phyloP scores from a whole-genome alignment of 2,888 invertebrate genomes.

The Macroteleia sp. region DNA sequence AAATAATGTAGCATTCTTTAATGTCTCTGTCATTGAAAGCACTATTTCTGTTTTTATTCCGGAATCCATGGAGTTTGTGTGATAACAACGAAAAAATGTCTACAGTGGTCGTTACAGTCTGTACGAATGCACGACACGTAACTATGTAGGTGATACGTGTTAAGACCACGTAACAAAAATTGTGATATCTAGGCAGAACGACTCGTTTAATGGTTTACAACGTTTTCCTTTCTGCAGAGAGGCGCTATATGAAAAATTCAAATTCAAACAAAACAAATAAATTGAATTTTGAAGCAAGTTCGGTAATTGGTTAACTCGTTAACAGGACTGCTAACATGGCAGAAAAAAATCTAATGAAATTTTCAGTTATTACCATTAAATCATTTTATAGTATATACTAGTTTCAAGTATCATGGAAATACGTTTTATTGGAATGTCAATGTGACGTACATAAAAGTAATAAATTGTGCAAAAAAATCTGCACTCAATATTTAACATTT shows the following conservation, averaged over 20 bases:
- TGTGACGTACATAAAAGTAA: not conserved
- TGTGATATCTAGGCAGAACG: slow-evolving; percentile 37
- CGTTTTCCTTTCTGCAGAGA: slow-evolving; percentile 5
- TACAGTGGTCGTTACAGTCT: slow-evolving; percentile 23
- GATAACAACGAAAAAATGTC: slow-evolving; percentile 32
- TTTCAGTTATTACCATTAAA: too few species aligned
- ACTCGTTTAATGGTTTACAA: slow-evolving; percentile 41
- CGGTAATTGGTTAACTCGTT: slow-evolving; percentile 8
- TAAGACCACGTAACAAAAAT: slow-evolving; percentile 44
- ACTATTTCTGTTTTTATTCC: too few species aligned
- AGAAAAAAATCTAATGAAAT: not conserved
- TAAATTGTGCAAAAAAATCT: too few species aligned
- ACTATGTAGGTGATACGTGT: slow-evolving; percentile 34
- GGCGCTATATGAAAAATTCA: slow-evolving; percentile 28
- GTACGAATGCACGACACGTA: slow-evolving; percentile 33
- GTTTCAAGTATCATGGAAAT: too few species aligned
- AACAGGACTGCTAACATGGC: slow-evolving; percentile 8
- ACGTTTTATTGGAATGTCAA: too few species aligned
- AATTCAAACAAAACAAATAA: slow-evolving; percentile 34
- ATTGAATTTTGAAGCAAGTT: slow-evolving; percentile 21
- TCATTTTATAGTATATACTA: too few species aligned
- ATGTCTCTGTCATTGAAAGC: too few species aligned
- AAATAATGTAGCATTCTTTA: too few species aligned
- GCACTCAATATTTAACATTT: too few species aligned
- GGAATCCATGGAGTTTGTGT: too few species aligned